Base-by-base conservation (phyloP, 2,113 vertebrate genomes). In the Lepus americanus region DNA sequence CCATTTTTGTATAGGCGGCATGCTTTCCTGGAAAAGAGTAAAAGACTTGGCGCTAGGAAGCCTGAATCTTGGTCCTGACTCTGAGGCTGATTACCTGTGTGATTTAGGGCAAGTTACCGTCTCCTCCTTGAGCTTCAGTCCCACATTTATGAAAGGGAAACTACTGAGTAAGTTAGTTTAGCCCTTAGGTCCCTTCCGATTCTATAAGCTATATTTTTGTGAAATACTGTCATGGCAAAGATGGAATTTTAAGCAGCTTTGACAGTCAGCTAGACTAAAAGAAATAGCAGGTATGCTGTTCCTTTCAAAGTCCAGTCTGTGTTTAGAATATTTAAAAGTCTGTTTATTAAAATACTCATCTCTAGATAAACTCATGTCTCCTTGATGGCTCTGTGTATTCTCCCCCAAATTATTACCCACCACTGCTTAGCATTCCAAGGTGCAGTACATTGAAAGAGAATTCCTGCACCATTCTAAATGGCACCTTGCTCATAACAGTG, bases 1-100 rank as follows among this genome's bases (percentile, higher is more conserved):
- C 94, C 93, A 95, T 97, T 95, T 97, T 97, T 95, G 74, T 91
- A 61, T 78, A 87, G 82, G 86, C 95, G 95, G 85, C 64, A 78
- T 94, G 23, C 61, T 96, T 96, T 92, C 74, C 64, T 95, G 95
- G 95, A 88, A 95, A 89, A 94, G 69, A 51, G 86, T 29, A 53
- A 8, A 88, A 33, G 44, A 74, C 82, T 90, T 87, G 72, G 49
- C 90, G 74, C 73, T 81, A 55, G 69, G 63, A 96, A 94, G 72
- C 19, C 61, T 93, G n/a, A 86, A 83, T 93, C 89, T 14, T 93
- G 87, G 33, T 92, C 66, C 72, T 91, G 72, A 87, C 13, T 93
- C 25, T 77, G 22, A 72, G 31, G 20, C 74, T 94, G 49, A 86
- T 94, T 84, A 83, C 69, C 51, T 72, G 0, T 27, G 16, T 95